Evolutionary conservation across 2,113 vertebrate genomes (phyloP), one percentile per base, ranked within the genome.

Genomic region (Nycticebus coucang): DNA sequence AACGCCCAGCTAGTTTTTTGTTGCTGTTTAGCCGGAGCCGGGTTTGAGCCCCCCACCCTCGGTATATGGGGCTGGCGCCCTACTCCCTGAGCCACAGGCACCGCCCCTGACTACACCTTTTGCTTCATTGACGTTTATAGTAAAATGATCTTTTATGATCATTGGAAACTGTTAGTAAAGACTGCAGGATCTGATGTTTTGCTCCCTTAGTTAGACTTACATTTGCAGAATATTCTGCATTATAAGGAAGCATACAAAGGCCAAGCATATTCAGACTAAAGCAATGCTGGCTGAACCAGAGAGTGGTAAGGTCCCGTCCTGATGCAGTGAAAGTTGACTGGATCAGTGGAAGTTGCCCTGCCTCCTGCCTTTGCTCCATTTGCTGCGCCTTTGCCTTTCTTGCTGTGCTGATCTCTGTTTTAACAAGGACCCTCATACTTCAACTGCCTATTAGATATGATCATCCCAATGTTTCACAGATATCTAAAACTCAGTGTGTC

Each of bases 101-200:
- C 45, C 45, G 45, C 8, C 41, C 41, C 17, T 91, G 41, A 66
- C 35, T 74, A 19, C 4, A 57, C 41, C 19, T 82, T 95, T 89
- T 83, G 68, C 59, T 87, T 89, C 81, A 35, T 74, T 90, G 64
- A n/a, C 37, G 41, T 91, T 92, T 83, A 35, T 83, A 92, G 41
- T 71, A 74, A 85, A 86, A 89, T 78, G 50, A 78, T 55, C 18
- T 95, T 93, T 90, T 68, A 64, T 62, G 10, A 28, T 94, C 62
- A 86, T 62, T 69, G 64, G 15, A 86, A 92, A 41, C 69, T 92
- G 75, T 60, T 59, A 89, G 26, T n/a, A 57, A 17, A 83, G 41
- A 82, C n/a, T 45, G 7, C 0, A 13, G 15, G 12, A 91, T 68
- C 91, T 86, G 24, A 74, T 93, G 41, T 78, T 96, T 94, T 83